phyloP scores from a whole-genome alignment of 2,888 invertebrate species.

The Dolomedes plantarius region DNA sequence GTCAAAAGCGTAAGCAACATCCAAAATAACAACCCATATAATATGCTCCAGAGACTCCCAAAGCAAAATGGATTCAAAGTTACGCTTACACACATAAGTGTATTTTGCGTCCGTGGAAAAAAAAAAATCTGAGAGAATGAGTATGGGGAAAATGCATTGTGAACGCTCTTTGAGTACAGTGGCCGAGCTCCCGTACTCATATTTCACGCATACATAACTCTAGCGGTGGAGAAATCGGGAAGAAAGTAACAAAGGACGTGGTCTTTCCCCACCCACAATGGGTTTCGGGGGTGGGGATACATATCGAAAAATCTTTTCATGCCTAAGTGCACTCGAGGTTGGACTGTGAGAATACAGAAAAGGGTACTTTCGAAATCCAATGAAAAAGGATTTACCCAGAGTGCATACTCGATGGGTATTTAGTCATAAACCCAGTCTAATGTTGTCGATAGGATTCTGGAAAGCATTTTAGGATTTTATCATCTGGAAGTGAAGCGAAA shows the following conservation, averaged over 20 bases:
- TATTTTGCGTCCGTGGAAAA: too few relatives aligned
- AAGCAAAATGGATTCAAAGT: background rate
- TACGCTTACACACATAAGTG: background rate
- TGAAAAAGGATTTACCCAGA: background rate
- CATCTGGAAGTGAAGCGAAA: background rate
- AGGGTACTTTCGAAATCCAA: background rate
- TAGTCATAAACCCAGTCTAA: background rate
- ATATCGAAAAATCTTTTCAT: background rate
- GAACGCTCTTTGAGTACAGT: background rate
- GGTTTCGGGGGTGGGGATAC: background rate
- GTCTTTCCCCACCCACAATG: background rate
- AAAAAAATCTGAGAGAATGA: too few relatives aligned
- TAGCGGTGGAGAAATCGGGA: background rate
- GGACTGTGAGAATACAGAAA: background rate
- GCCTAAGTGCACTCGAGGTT: background rate
- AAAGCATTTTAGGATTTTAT: background rate
- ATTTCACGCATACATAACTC: conserved; percentile 6
- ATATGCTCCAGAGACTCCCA: background rate
- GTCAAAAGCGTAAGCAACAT: background rate
- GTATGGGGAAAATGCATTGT: too few relatives aligned
- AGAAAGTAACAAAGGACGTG: background rate
- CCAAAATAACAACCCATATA: background rate
- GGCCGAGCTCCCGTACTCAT: background rate
- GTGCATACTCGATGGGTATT: background rate
- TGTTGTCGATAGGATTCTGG: background rate